These are phyloP conservation scores for Ovis canadensis DNA, from an alignment of 2,113 vertebrate species.

Conservation along the genomic window DNA sequence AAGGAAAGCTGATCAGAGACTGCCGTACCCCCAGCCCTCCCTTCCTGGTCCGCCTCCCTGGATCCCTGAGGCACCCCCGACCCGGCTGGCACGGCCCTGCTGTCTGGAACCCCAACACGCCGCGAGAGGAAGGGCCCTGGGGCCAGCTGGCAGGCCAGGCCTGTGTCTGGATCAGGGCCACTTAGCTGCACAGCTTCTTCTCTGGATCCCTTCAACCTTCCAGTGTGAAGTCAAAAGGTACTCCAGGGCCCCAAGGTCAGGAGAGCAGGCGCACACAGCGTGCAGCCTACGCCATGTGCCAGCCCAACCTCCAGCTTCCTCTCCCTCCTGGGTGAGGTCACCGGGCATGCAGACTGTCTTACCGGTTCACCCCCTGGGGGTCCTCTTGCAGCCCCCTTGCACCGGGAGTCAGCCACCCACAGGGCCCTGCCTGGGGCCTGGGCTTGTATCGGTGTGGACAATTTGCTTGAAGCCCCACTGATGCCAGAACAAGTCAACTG, in stretches of 20 bases:
- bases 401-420: neutral
- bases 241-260: fast-evolving
- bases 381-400: neutral
- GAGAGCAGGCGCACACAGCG: fast-evolving
- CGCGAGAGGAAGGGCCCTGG: neutral
- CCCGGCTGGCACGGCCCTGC: neutral
- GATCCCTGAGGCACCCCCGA: neutral
- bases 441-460: fast-evolving
- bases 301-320: neutral
- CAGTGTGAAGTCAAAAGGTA: neutral
- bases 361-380: neutral
- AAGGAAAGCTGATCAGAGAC: neutral
- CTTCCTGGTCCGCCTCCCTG: fast-evolving
- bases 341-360: fast-evolving
- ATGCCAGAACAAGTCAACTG: neutral
- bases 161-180: neutral
- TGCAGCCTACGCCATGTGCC: fast-evolving
- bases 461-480: neutral
- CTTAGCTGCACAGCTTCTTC: neutral
- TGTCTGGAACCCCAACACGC: neutral
- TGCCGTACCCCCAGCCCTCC: neutral
- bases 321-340: neutral
- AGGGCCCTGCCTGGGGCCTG: neutral
- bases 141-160: neutral
- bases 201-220: neutral